phyloP scores from a whole-genome alignment of 64 coral and sea anemone species.

The Porites australiensis region DNA sequence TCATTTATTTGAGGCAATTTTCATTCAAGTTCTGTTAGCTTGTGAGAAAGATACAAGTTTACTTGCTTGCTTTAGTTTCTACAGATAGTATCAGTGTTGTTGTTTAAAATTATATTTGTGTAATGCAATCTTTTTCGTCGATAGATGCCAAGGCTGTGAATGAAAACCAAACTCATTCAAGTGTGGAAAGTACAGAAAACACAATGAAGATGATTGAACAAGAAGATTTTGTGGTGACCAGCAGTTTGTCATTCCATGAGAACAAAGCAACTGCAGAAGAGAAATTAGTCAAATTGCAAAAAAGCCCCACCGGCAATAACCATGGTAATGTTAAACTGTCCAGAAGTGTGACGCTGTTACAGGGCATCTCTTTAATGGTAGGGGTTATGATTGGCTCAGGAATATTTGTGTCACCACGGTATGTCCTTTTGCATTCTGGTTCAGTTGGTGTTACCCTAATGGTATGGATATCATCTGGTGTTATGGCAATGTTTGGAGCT shows the following conservation, averaged over 20 bases:
- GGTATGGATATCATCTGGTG: constrained; percentile 76
- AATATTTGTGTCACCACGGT: constrained; percentile 79
- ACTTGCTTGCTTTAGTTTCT: no score
- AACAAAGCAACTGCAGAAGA: constrained; percentile 18
- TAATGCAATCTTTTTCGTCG: neutral
- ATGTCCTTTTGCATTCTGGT: constrained; percentile 70
- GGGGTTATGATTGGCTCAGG: constrained; percentile 86
- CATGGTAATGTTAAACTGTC: neutral
- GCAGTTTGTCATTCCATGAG: constrained; percentile 9
- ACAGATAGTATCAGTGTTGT: no score
- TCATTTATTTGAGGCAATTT: no score
- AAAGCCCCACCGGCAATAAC: neutral
- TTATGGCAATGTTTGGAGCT: constrained; percentile 65
- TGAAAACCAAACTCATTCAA: neutral
- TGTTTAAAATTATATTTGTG: no score
- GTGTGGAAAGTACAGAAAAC: neutral
- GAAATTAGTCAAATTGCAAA: constrained; percentile 1
- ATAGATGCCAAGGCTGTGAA: neutral
- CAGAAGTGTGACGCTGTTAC: constrained; percentile 67
- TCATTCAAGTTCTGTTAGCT: no score
- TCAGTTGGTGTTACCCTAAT: constrained; percentile 79
- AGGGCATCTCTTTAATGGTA: constrained; percentile 68
- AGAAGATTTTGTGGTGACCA: neutral
- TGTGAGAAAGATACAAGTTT: no score
- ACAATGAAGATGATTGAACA: neutral